Evolutionary conservation across 1,140 invertebrate genomes (phyloP).

Genomic region (Caerostris extrusa): DNA sequence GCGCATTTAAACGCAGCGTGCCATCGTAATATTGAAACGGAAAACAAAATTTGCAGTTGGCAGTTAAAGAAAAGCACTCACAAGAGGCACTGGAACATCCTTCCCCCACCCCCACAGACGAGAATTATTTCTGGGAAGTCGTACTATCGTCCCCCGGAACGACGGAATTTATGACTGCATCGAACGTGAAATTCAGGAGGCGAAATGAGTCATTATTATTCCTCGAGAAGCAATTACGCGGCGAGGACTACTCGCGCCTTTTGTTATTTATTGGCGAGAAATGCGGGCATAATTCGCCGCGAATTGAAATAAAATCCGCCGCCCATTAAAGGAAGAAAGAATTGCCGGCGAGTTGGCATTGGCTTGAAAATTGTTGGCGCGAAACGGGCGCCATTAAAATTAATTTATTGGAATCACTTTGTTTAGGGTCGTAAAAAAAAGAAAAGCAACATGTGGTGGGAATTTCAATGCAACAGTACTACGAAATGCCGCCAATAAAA

Average conservation of each 20-base stretch:
- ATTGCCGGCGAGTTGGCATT: not conserved
- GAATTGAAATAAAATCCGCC: conserved; percentile 24
- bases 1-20: not conserved
- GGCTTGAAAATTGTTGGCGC: not conserved
- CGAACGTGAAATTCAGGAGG: not conserved
- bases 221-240: not conserved
- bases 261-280: conserved; percentile 22
- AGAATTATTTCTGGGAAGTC: not conserved
- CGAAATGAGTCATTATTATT: conserved; percentile 33
- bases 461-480: not conserved
- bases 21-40: no score
- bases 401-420: not conserved
- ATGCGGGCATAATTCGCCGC: not conserved
- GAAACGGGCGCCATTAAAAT: not conserved
- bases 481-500: no score
- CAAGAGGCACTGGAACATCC: not conserved
- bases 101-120: not conserved
- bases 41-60: not conserved
- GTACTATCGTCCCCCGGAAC: not conserved
- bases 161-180: not conserved
- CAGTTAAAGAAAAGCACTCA: not conserved
- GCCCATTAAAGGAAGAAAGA: not conserved
- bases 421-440: not conserved
- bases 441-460: not conserved
- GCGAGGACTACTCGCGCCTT: not conserved